Evolutionary conservation across 2,797 vertebrate species (phyloP), one percentile per base, ranked within the genome.

Genomic region (Phrynocephalus guinanensis): DNA sequence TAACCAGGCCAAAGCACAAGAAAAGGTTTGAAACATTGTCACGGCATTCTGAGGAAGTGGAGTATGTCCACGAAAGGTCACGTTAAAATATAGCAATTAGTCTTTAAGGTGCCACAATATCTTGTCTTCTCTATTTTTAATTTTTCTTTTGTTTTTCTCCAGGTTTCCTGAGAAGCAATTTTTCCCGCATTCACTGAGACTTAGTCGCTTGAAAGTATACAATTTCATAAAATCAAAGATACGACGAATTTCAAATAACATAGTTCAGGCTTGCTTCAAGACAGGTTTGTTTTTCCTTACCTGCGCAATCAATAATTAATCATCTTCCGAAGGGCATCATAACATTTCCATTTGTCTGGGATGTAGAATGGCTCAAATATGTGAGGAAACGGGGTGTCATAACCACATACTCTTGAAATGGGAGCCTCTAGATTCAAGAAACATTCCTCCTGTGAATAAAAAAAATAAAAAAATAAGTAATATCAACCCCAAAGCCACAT

Each of bases 261-360:
- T 11, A 7, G 83, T 70, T 52, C 75, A 79, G 13, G 11, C 38
- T 77, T 73, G 48, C 48, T 38, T 22, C 11, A 81, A 90, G 26
- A 72, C 71, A 16, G 3, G 52, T 44, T 44, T 3, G 1, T 28
- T 73, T 24, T 24, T 73, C 85, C 93, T 95, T 89, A 96, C 95
- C 95, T 90, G 22, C 50, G 67, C 0, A 11, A 52, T 99, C 94
- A 99, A 95, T 98, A 99, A 96, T 98, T 99, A 93, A 99, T 99
- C 98, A 99, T 99, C 94, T 93, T 98, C 93, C 97, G 98, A 92
- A 99, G 96, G 33, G 98, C 98, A 1, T 99, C 99, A 75, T 99
- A 99, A 94, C 99, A 99, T 94, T 99, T 99, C 99, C 99, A 99
- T 95, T 99, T 99, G 95, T 99, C 99, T 90, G 99, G 99, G 96